These are phyloP conservation scores for Trichopria drosophilae DNA, from an alignment of 2,888 invertebrate genomes.

Conservation along the genomic window DNA sequence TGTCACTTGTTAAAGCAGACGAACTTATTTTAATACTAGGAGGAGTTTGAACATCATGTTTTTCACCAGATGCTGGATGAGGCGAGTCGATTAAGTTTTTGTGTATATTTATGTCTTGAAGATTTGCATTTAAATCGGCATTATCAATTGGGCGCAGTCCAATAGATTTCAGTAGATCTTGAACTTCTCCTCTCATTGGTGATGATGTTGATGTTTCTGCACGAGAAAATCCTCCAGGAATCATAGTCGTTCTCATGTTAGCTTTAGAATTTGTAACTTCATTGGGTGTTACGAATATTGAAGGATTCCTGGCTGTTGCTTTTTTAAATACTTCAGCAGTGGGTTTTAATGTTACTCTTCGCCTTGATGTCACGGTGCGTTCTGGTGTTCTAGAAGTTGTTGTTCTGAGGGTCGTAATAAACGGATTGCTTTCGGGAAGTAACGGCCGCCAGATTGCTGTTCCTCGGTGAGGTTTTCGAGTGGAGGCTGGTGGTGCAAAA, in stretches of 20 bases:
- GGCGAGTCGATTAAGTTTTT: too few relatives aligned
- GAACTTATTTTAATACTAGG: constrained; percentile 29
- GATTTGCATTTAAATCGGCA: constrained; percentile 9
- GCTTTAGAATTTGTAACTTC: constrained; percentile 1
- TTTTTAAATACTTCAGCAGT: constrained; percentile 16
- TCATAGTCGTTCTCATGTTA: not conserved
- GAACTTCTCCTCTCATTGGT: constrained; percentile 53
- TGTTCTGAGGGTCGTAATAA: not conserved
- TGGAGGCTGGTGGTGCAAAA: constrained; percentile 50
- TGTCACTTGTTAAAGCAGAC: constrained; percentile 41
- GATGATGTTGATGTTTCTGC: constrained; percentile 37
- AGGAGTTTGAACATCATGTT: constrained; percentile 31
- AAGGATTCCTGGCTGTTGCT: constrained; percentile 5
- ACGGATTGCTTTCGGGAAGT: too few relatives aligned
- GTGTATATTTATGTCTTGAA: not conserved
- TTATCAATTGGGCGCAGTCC: constrained; percentile 49
- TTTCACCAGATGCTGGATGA: too few relatives aligned
- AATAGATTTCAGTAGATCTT: constrained; percentile 58
- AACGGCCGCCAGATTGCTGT: too few relatives aligned
- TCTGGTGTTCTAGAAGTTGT: constrained; percentile 5
- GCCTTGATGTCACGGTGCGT: too few relatives aligned
- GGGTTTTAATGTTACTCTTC: too few relatives aligned
- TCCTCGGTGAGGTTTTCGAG: not conserved
- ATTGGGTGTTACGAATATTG: constrained; percentile 29
- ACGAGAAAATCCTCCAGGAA: constrained; percentile 17